These are phyloP conservation scores for Podiceps cristatus DNA, from an alignment of 2,113 vertebrate species.

Conservation along the genomic window DNA sequence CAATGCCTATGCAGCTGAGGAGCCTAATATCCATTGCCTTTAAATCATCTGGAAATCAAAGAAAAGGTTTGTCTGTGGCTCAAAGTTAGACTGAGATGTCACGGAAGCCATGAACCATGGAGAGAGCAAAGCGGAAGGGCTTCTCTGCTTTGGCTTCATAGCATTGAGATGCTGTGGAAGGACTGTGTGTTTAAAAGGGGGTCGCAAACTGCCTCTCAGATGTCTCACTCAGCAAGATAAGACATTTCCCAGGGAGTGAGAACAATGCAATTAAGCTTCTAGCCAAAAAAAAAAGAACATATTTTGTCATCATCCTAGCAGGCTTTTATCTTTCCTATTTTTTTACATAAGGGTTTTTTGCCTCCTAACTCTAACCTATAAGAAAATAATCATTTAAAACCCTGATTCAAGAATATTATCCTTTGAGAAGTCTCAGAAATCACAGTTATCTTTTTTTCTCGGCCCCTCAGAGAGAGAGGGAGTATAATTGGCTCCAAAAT, in stretches of 20 bases:
- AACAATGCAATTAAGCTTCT: background rate
- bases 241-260: background rate
- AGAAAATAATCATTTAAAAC: background rate
- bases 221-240: background rate
- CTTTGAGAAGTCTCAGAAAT: background rate
- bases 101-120: background rate
- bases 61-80: background rate
- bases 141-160: background rate
- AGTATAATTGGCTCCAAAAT: background rate
- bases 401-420: background rate
- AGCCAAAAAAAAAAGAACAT: background rate
- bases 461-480: background rate
- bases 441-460: background rate
- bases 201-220: background rate
- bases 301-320: background rate
- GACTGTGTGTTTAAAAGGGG: background rate
- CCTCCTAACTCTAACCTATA: background rate
- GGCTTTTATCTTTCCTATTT: background rate
- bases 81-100: background rate
- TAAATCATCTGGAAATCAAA: background rate
- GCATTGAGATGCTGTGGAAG: background rate
- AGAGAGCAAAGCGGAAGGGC: background rate
- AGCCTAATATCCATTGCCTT: background rate
- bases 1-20: background rate
- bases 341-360: background rate